phyloP scores from a whole-genome alignment of 2,888 invertebrate genomes.

The Nemoura dubitans region DNA sequence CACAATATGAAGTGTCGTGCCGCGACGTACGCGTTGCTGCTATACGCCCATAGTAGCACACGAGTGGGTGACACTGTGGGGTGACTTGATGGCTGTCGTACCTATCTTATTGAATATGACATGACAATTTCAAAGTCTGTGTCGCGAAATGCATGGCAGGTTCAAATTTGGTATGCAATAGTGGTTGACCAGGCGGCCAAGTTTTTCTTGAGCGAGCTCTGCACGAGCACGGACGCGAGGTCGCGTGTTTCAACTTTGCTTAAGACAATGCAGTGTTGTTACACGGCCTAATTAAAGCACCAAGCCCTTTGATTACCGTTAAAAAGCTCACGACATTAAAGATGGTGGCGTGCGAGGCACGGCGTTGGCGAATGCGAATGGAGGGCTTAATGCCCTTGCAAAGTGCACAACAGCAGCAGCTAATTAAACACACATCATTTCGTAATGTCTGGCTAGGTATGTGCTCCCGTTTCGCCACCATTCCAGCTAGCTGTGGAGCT shows the following conservation, averaged over 20 bases:
- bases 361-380: not conserved
- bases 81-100: too few species aligned
- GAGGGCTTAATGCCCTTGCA: not conserved
- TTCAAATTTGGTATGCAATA: too few species aligned
- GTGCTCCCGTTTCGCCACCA: not conserved
- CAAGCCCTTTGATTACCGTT: not conserved
- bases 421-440: constrained; percentile 7
- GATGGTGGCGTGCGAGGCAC: not conserved
- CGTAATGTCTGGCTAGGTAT: not conserved
- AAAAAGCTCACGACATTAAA: not conserved
- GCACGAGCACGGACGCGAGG: not conserved
- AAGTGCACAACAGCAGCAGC: not conserved
- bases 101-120: too few species aligned
- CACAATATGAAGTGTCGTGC: not conserved
- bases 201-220: too few species aligned
- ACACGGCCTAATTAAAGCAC: not conserved
- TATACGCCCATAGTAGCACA: too few species aligned
- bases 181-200: too few species aligned
- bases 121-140: too few species aligned
- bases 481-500: not conserved
- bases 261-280: too few species aligned
- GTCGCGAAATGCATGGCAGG: too few species aligned
- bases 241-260: too few species aligned
- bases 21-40: not conserved
- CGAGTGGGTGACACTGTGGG: too few species aligned